Base-by-base conservation (phyloP, 2,888 invertebrate genomes). In the Lymantria dispar region DNA sequence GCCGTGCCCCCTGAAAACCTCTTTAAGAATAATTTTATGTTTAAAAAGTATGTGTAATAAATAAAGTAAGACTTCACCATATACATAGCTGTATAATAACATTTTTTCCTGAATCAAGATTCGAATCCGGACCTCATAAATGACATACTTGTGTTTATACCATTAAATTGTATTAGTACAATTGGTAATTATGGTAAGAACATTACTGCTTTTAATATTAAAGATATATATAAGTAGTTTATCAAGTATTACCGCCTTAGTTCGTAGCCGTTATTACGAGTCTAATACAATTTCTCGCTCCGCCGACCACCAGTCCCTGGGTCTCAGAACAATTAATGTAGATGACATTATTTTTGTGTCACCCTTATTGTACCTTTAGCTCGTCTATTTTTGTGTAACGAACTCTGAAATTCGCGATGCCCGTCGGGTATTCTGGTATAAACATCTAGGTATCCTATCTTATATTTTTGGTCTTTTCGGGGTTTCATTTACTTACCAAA, bases 201-300 rank as follows among this genome's bases (percentile, higher is more conserved):
- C 5, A 22, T 22, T 22, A 22, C 2, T 22, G 22, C 22, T 22
- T 22, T 22, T 22, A 22, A 22, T 22, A 22, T 22, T 22, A 22
- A 22, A 22, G n/a, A n/a, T 22, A 22, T 43, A 42, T 15, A 45
- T 12, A 45, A 45, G 44, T 59, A 50, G 54, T 55, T 55, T 50
- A 59, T 58, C 54, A 53, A 54, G 56, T 56, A 64, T 64, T 66
- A 67, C 56, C 42, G 33, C 15, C 51, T 52, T 62, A 64, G 54
- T 52, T 36, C 33, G 39, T 39, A 46, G 45, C 53, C 30, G 71
- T 74, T 84, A 85, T 81, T 79, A 75, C 73, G 48, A 60, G 52
- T 73, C 82, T 88, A 86, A 89, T 84, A 85, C 83, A 89, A 90
- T 90, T 89, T 88, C 74, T 68, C 85, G 87, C 79, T 85, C 78